Evolutionary conservation across 2,113 vertebrate species (phyloP), one percentile per base, ranked within the genome.

Genomic region (Cyphomyrus plagiostoma): DNA sequence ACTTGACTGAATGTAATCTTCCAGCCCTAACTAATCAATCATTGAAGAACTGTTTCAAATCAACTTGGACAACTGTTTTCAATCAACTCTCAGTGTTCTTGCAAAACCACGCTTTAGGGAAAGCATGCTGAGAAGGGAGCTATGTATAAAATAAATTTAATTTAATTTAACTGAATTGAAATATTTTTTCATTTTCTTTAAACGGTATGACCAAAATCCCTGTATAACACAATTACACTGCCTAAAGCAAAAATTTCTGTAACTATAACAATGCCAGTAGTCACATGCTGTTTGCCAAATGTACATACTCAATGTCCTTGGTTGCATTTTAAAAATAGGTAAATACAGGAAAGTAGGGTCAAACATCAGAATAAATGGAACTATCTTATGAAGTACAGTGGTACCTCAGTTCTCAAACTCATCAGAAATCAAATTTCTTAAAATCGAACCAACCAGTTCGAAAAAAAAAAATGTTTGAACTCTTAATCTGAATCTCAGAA

Each of bases 21-120:
- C 26, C 26, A 70, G 10, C 62, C 62, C n/a, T 30, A 70, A 70
- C 26, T 70, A 70, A 70, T 70, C n/a, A 70, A 80, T 80, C 74
- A 80, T 80, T 42, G 6, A 39, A 42, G 74, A 80, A 80, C 74
- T 80, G 74, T 42, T 80, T 80, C 35, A 15, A 42, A 80, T 80
- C 74, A 80, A 80, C 35, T 80, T 80, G 74, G 74, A 19, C 74
- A 80, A 80, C 74, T 80, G 74, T 80, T 80, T 80, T 80, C 35
- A 80, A 80, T 80, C 17, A 80, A 6, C 35, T 42, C 42, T 19
- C 35, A 80, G 35, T 80, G 74, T 80, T 42, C 35, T 80, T 80
- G 74, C 35, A 80, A 80, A 80, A 39, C 15, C 35, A 6, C 6
- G 17, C 74, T 80, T 42, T 42, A 19, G 30, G 35, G 74, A 17